A percentile compares a stretch with the other conserved stretches of the same genome.
phyloP scores from a whole-genome alignment of 2,113 vertebrate species.

The Corythornis madagascariensis region DNA sequence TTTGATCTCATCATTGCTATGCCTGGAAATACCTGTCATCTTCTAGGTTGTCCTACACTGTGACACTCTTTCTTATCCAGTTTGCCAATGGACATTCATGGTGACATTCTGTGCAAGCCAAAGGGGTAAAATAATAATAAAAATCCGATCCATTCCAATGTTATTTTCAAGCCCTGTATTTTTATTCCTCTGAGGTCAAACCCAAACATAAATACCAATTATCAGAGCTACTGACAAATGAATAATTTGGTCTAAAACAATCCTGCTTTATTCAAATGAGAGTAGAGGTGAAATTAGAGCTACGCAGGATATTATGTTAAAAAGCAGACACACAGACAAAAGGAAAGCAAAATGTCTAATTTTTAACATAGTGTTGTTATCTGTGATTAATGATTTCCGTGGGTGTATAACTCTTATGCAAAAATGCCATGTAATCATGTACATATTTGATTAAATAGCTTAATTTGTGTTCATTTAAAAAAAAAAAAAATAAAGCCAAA shows the following conservation, averaged over 20 bases:
- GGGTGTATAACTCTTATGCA: constrained; percentile 67
- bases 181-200: constrained; percentile 57
- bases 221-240: constrained; percentile 73
- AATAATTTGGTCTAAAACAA: constrained; percentile 77
- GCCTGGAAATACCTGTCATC: constrained; percentile 78
- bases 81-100: constrained; percentile 64
- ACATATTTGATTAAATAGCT: constrained; percentile 73
- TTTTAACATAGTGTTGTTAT: constrained; percentile 71
- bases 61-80: constrained; percentile 68
- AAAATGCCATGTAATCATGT: constrained; percentile 66
- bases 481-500: constrained; percentile 71
- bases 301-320: constrained; percentile 65
- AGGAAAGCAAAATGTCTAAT: constrained; percentile 66
- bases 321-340: constrained; percentile 39
- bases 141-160: not conserved
- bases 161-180: constrained; percentile 62
- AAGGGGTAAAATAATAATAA: not conserved
- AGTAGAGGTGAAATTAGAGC: constrained; percentile 65
- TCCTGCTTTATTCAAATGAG: constrained; percentile 64
- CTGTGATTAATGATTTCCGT: constrained; percentile 70
- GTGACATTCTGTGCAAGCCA: constrained; percentile 56
- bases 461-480: constrained; percentile 72
- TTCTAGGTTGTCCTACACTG: constrained; percentile 36
- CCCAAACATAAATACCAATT: constrained; percentile 78
- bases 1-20: constrained; percentile 75